A percentile compares a stretch with the other conserved stretches of the same genome.
phyloP scores from a whole-genome alignment of 1,140 invertebrate genomes.

The Agrilus planipennis region DNA sequence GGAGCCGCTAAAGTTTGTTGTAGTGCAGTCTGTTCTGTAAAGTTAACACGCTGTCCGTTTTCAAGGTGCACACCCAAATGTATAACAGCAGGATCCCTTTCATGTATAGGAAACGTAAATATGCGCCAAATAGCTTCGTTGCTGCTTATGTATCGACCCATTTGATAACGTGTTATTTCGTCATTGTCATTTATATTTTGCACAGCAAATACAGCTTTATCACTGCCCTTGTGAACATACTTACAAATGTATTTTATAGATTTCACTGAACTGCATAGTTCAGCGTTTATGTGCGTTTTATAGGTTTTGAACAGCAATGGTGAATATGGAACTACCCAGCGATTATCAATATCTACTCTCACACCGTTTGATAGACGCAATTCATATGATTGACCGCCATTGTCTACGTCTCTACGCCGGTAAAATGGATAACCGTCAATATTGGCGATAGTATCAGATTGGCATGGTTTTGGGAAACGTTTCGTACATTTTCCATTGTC shows the following conservation, averaged over 20 bases:
- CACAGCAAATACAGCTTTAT: slow-evolving; percentile 24
- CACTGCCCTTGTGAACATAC: slow-evolving; percentile 35
- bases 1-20: slow-evolving; percentile 18
- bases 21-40: slow-evolving; percentile 14
- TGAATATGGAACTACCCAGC: slow-evolving; percentile 31
- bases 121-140: slow-evolving; percentile 35
- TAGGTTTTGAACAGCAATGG: slow-evolving; percentile 37
- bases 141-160: slow-evolving; percentile 19
- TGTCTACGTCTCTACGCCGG: slow-evolving; percentile 20
- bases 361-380: not conserved
- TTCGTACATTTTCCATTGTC: slow-evolving; percentile 34
- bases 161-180: slow-evolving; percentile 30
- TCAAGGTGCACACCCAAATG: slow-evolving; percentile 28
- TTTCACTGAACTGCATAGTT: slow-evolving; percentile 31
- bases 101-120: slow-evolving; percentile 29
- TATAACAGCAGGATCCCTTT: slow-evolving; percentile 27
- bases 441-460: slow-evolving; percentile 27
- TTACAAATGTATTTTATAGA: slow-evolving; percentile 36
- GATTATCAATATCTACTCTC: slow-evolving; percentile 9
- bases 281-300: slow-evolving; percentile 35
- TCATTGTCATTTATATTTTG: slow-evolving; percentile 26
- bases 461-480: slow-evolving; percentile 33
- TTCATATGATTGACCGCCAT: slow-evolving; percentile 4
- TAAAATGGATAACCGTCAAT: slow-evolving; percentile 33
- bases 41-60: slow-evolving; percentile 22